phyloP scores from a whole-genome alignment of 2,113 vertebrate species.

The Otocyon megalotis region DNA sequence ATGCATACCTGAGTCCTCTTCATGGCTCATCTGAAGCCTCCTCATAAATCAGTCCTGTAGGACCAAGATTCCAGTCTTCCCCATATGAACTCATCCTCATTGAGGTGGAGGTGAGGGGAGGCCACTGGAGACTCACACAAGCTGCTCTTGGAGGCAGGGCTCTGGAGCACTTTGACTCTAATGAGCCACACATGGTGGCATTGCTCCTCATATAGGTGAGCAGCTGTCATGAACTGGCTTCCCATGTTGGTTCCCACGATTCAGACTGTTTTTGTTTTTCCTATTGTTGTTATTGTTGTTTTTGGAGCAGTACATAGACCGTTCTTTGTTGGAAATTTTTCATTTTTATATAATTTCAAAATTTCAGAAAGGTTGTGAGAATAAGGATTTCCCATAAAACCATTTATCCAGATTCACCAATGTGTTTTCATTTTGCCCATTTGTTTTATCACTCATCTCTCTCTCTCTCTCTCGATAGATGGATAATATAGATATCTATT shows the following conservation, averaged over 20 bases:
- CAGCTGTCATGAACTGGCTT: background rate
- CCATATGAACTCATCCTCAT: background rate
- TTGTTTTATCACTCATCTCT: background rate
- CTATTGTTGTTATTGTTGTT: background rate
- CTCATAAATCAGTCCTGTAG: background rate
- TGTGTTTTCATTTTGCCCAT: background rate
- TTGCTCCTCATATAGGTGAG: background rate
- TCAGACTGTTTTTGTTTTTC: background rate
- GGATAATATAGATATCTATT: background rate
- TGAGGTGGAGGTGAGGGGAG: background rate
- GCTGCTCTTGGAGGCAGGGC: too few relatives aligned
- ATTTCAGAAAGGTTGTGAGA: background rate
- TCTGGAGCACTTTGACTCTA: rapidly evolving
- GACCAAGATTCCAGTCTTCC: background rate
- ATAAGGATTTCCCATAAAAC: background rate
- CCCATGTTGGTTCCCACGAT: background rate
- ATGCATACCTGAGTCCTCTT: background rate
- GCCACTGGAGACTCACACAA: background rate
- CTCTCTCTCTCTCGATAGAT: background rate
- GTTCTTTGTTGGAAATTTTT: background rate
- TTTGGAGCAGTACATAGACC: background rate
- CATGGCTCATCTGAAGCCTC: background rate
- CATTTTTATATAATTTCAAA: conserved; percentile 34
- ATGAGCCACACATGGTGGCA: background rate
- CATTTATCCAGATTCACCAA: background rate